Conservation (phyloP, 64 coral and sea anemone species). For the Cladopsammia gracilis region DNA sequence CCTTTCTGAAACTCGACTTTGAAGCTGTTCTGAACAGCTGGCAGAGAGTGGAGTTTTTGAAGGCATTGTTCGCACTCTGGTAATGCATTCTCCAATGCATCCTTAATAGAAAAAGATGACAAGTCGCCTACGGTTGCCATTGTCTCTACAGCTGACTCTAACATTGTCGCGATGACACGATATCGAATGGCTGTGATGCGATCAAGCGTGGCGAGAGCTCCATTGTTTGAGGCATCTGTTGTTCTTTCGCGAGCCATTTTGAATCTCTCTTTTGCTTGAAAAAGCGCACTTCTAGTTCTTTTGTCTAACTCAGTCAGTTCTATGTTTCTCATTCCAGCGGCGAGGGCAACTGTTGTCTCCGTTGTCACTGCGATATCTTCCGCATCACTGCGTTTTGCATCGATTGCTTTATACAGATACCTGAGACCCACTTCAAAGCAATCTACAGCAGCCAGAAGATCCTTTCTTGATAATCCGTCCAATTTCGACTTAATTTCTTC, state of each 20-base stretch:
- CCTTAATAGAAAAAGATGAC: not conserved
- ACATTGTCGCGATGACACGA: constrained; percentile 1
- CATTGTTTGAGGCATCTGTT: no score
- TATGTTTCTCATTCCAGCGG: not conserved
- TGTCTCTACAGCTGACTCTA: not conserved
- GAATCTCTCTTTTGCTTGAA: not conserved
- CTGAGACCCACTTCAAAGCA: not conserved
- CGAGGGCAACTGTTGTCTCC: not conserved
- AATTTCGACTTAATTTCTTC: constrained; percentile 47
- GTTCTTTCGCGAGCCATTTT: no score
- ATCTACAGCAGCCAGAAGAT: not conserved
- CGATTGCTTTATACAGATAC: not conserved
- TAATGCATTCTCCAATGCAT: not conserved
- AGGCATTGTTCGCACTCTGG: not conserved
- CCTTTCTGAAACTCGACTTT: not conserved
- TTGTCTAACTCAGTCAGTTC: not conserved
- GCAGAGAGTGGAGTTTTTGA: no score
- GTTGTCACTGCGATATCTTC: no score
- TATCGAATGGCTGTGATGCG: constrained; percentile 9
- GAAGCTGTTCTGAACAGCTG: not conserved
- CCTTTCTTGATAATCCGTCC: constrained; percentile 32
- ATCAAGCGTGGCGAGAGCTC: not conserved
- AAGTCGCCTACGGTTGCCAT: no score
- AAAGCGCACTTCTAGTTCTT: not conserved
- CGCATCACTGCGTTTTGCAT: not conserved